phyloP scores from a whole-genome alignment of 2,797 vertebrate species.

The Cyclopterus lumpus region DNA sequence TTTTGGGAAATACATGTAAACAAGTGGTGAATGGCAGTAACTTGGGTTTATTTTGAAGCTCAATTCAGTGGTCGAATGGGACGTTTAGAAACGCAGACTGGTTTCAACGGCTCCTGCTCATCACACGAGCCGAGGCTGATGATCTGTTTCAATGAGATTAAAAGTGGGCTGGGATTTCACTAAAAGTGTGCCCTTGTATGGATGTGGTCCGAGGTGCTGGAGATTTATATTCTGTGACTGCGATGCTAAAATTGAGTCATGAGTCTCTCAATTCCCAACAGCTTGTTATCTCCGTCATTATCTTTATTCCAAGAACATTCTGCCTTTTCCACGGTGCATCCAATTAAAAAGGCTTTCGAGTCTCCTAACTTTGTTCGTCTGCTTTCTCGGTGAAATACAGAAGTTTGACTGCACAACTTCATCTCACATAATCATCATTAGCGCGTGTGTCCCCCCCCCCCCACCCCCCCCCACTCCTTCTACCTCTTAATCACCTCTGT shows the following conservation, averaged over 20 bases:
- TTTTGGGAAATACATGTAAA: constrained; percentile 2
- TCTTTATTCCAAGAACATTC: constrained; percentile 3
- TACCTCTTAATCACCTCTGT: constrained; percentile 7
- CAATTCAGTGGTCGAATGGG: not conserved
- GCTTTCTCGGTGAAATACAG: constrained; percentile 4
- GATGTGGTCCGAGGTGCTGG: constrained; percentile 39
- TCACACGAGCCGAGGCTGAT: constrained; percentile 40
- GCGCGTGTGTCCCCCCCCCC: no score
- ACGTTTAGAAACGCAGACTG: constrained; percentile 27
- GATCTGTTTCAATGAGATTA: constrained; percentile 21
- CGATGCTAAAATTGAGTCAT: constrained; percentile 28
- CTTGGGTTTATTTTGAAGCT: not conserved
- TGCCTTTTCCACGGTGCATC: constrained; percentile 17
- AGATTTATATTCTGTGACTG: constrained; percentile 34
- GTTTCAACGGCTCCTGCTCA: constrained; percentile 25
- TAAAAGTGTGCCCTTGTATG: constrained; percentile 18
- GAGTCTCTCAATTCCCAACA: constrained; percentile 50
- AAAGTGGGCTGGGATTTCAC: constrained; percentile 36
- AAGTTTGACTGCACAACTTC: constrained; percentile 1
- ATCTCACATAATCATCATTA: constrained; percentile 28
- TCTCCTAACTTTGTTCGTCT: not conserved
- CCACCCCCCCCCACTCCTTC: not conserved
- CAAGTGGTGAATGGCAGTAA: not conserved
- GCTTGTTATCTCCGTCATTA: constrained; percentile 18
- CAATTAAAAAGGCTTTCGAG: constrained; percentile 33